These are phyloP conservation scores for Apotomis capreana DNA, from an alignment of 2,888 invertebrate genomes.

Conservation along the genomic window DNA sequence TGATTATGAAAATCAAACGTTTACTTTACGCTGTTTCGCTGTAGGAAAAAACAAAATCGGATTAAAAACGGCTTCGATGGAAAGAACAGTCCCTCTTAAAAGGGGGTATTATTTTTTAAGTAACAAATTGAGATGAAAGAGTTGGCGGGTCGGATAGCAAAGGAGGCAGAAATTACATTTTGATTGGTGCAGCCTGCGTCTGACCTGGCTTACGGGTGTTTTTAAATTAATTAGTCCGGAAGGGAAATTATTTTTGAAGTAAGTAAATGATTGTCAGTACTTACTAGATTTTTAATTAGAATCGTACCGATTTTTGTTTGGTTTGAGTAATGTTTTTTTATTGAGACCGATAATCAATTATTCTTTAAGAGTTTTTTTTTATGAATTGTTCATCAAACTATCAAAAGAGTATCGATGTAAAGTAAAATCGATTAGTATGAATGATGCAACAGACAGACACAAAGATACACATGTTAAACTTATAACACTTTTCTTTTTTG, in stretches of 20 bases:
- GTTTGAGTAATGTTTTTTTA: too few species aligned
- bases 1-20: slow-evolving; percentile 37
- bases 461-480: too few species aligned
- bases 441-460: too few species aligned
- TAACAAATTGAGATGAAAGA: slow-evolving; percentile 44
- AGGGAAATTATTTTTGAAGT: neutral
- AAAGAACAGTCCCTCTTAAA: slow-evolving; percentile 36
- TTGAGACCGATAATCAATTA: too few species aligned
- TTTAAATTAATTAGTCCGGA: slow-evolving; percentile 21
- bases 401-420: too few species aligned
- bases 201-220: slow-evolving; percentile 22
- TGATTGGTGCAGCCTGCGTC: slow-evolving; percentile 27
- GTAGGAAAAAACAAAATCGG: slow-evolving; percentile 42
- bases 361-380: too few species aligned
- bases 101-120: slow-evolving; percentile 44
- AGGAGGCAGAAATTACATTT: slow-evolving; percentile 29
- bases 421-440: too few species aligned
- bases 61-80: slow-evolving; percentile 41
- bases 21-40: slow-evolving; percentile 35
- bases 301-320: too few species aligned
- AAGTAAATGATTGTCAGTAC: neutral
- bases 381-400: too few species aligned
- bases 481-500: too few species aligned
- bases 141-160: slow-evolving; percentile 34
- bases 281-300: neutral